Percentiles rank a stretch among this genome's conserved stretches.
phyloP scores from a whole-genome alignment of 2,888 invertebrate genomes.

The Leistus spinibarbis region DNA sequence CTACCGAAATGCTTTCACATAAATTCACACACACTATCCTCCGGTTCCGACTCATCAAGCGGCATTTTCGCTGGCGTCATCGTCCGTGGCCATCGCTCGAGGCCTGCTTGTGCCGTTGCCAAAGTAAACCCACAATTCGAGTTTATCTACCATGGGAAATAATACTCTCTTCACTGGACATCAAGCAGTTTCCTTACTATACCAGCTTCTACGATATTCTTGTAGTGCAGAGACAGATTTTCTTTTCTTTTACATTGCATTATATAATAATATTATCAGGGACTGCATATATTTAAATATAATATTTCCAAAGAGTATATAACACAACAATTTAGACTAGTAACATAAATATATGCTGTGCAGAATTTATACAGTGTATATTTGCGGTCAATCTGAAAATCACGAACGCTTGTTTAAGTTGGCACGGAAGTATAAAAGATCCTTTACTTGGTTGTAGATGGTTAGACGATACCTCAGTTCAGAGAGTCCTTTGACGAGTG shows the following conservation, averaged over 20 bases:
- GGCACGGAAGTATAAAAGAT: neutral
- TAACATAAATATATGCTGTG: neutral
- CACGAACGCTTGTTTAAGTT: neutral
- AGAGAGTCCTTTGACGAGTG: slow-evolving; percentile 21
- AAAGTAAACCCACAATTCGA: neutral
- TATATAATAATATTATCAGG: too few species aligned
- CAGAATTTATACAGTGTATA: neutral
- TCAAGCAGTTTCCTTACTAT: neutral
- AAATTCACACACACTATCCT: slow-evolving; percentile 24
- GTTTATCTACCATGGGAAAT: slow-evolving; percentile 23
- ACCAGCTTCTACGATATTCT: neutral
- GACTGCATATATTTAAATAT: too few species aligned
- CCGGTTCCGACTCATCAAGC: slow-evolving; percentile 25
- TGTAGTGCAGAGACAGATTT: too few species aligned
- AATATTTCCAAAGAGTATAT: too few species aligned
- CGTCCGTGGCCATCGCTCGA: neutral
- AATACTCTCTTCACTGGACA: slow-evolving; percentile 1
- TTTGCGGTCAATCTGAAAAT: neutral
- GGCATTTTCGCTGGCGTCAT: neutral
- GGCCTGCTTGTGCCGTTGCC: neutral
- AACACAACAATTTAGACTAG: too few species aligned
- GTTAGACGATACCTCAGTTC: neutral
- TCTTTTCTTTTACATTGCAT: too few species aligned
- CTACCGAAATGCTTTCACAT: slow-evolving; percentile 19
- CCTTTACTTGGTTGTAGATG: neutral